These are phyloP conservation scores for Drosophila colorata DNA, from an alignment of 2,888 invertebrate genomes.

Conservation along the genomic window DNA sequence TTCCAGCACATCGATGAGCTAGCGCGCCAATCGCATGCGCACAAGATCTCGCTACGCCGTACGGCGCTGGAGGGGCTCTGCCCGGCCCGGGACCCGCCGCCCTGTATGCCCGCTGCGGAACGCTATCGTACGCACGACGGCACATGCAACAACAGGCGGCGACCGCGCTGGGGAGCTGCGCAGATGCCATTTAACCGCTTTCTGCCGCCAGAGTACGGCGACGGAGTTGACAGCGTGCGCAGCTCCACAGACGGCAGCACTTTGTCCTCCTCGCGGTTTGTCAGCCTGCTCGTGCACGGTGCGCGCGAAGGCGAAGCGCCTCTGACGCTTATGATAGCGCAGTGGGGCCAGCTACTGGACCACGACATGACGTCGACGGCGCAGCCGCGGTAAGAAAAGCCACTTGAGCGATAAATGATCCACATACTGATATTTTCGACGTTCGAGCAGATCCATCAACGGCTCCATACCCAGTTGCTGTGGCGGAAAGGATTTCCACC, in stretches of 20 bases:
- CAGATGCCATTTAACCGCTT: slow-evolving; percentile 93
- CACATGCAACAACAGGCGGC: slow-evolving; percentile 93
- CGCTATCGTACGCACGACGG: slow-evolving; percentile 94
- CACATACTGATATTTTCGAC: too few species aligned
- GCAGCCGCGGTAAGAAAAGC: slow-evolving; percentile 87
- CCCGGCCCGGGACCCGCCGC: slow-evolving; percentile 88
- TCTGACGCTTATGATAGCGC: slow-evolving; percentile 93
- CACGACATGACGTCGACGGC: slow-evolving; percentile 94
- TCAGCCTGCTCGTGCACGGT: slow-evolving; percentile 90
- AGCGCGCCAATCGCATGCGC: slow-evolving; percentile 83
- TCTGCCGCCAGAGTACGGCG: slow-evolving; percentile 92
- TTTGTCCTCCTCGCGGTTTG: slow-evolving; percentile 91
- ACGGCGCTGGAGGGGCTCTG: slow-evolving; percentile 86
- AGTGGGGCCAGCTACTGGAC: slow-evolving; percentile 96
- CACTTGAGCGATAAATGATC: accelerated
- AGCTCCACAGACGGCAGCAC: slow-evolving; percentile 87
- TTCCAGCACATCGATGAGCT: slow-evolving; percentile 82
- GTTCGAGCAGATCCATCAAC: slow-evolving; percentile 87
- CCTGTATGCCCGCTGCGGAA: slow-evolving; percentile 89
- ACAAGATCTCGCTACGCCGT: slow-evolving; percentile 83
- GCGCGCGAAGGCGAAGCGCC: slow-evolving; percentile 88
- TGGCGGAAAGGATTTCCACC: slow-evolving; percentile 88
- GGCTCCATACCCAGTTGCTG: slow-evolving; percentile 93
- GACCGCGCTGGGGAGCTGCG: slow-evolving; percentile 92
- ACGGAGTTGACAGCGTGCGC: slow-evolving; percentile 87